Conservation (phyloP, 2,113 vertebrate species). For the Plecotus auritus region DNA sequence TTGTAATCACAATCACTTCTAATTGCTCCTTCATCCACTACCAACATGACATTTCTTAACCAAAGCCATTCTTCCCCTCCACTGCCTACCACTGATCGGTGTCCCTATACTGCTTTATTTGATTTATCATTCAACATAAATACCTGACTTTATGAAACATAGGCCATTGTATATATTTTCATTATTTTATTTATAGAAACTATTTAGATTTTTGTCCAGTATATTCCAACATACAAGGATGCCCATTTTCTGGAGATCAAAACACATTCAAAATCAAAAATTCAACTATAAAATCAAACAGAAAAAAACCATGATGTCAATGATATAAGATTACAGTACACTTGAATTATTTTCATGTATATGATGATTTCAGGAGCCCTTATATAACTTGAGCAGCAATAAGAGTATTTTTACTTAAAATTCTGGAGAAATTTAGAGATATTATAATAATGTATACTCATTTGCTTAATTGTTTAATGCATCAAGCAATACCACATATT, state of each 20-base stretch:
- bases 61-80: background rate
- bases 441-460: background rate
- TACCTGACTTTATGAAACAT: background rate
- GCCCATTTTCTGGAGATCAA: slow-evolving; percentile 22
- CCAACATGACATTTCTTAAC: background rate
- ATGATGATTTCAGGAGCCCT: background rate
- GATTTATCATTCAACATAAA: background rate
- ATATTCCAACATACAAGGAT: slow-evolving; percentile 27
- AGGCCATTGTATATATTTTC: background rate
- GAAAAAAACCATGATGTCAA: slow-evolving; percentile 13
- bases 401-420: background rate
- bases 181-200: background rate
- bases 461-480: background rate
- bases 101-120: background rate
- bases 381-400: background rate
- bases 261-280: slow-evolving; percentile 65
- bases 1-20: background rate
- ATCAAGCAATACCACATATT: background rate
- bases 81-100: background rate
- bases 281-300: slow-evolving; percentile 19
- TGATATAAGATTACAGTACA: background rate
- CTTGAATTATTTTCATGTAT: background rate
- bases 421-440: background rate
- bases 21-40: background rate
- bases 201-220: background rate